phyloP scores from a whole-genome alignment of 2,888 invertebrate species.

The Coelopa pilipes region DNA sequence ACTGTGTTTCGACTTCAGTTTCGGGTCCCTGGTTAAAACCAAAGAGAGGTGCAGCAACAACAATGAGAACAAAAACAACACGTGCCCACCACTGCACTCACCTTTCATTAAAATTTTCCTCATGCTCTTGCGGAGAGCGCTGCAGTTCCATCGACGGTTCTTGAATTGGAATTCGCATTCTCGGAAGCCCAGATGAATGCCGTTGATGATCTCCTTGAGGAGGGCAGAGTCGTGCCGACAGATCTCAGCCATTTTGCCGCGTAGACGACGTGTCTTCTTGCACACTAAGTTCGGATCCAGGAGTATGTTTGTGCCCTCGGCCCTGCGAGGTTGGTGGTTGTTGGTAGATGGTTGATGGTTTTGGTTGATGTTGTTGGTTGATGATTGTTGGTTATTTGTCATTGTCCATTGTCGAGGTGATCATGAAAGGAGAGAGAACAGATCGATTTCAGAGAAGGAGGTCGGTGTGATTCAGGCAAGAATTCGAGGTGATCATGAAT shows the following conservation, averaged over 20 bases:
- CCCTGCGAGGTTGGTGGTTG: too few relatives aligned
- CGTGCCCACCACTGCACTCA: constrained; percentile 64
- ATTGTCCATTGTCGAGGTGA: not conserved
- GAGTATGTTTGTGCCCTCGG: constrained; percentile 85
- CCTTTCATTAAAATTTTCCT: constrained; percentile 88
- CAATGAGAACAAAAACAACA: too few relatives aligned
- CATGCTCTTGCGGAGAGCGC: constrained; percentile 74
- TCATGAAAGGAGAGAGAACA: constrained; percentile 27
- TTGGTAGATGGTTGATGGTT: not conserved
- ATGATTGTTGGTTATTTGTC: not conserved
- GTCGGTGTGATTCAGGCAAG: too few relatives aligned
- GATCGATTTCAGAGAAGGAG: too few relatives aligned
- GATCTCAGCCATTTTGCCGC: constrained; percentile 82
- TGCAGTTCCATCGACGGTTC: constrained; percentile 89
- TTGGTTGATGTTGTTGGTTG: not conserved
- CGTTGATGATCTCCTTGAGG: constrained; percentile 84
- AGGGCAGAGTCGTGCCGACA: constrained; percentile 86
- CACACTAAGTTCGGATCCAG: constrained; percentile 91
- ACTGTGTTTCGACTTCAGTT: too few relatives aligned
- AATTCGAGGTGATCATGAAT: constrained; percentile 21
- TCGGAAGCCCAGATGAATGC: constrained; percentile 82
- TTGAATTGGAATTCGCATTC: constrained; percentile 91
- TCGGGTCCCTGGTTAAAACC: too few relatives aligned
- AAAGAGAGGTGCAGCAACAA: too few relatives aligned
- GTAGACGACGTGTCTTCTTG: constrained; percentile 82